phyloP scores from a whole-genome alignment of 2,888 invertebrate species.

The Plebejus anna region DNA sequence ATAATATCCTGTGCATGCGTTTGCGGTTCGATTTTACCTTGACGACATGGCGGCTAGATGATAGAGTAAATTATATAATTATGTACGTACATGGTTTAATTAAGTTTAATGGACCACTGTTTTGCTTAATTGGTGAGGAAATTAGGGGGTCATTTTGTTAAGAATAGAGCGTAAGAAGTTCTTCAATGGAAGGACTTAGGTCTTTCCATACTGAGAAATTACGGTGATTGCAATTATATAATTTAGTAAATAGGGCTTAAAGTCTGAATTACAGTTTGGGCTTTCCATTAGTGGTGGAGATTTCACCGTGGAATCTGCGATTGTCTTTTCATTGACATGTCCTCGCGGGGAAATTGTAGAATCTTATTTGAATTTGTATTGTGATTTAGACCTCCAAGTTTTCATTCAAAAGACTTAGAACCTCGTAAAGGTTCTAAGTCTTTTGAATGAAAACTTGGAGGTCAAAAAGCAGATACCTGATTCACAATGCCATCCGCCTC shows the following conservation, averaged over 20 bases:
- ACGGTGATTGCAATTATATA: too few species aligned
- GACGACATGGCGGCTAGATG: constrained; percentile 15
- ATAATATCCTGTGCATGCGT: not conserved
- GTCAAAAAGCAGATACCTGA: too few species aligned
- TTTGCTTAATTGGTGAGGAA: not conserved
- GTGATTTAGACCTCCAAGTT: too few species aligned
- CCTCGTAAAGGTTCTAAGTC: not conserved
- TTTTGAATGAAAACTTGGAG: not conserved
- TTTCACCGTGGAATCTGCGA: too few species aligned
- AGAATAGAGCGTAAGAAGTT: not conserved
- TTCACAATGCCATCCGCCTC: too few species aligned
- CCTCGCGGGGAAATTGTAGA: too few species aligned
- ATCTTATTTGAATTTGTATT: too few species aligned
- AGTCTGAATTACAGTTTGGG: too few species aligned
- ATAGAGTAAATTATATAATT: constrained; percentile 10
- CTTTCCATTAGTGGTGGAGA: too few species aligned
- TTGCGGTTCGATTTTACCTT: not conserved
- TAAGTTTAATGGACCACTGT: not conserved
- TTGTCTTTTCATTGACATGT: too few species aligned
- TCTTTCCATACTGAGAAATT: not conserved
- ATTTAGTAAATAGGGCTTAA: too few species aligned
- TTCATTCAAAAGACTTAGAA: too few species aligned
- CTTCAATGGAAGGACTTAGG: not conserved
- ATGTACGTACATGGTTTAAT: constrained; percentile 13
- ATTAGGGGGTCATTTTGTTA: not conserved